Percentiles rank a stretch among this genome's conserved stretches.
phyloP scores from a whole-genome alignment of 64 coral and sea anemone genomes.

The Montipora capricornis region DNA sequence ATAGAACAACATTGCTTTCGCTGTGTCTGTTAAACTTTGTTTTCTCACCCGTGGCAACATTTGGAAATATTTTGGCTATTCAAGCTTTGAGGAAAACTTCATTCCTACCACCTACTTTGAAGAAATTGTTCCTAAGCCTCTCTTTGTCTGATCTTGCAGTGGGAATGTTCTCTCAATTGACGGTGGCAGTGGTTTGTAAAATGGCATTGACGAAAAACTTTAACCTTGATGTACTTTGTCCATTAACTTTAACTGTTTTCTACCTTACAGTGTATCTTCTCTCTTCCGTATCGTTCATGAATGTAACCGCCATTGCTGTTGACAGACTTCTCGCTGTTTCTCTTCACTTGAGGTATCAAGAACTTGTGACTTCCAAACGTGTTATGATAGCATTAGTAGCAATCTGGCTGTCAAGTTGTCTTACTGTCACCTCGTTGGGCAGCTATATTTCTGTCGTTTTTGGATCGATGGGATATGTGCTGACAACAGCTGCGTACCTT shows the following conservation, averaged over 20 bases:
- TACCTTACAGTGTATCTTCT: background rate
- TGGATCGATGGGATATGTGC: too few species aligned
- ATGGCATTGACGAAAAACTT: background rate
- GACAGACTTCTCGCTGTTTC: slow-evolving; percentile 46
- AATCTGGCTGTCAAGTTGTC: slow-evolving; percentile 11
- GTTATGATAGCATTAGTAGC: background rate
- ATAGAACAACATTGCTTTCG: too few species aligned
- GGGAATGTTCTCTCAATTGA: slow-evolving; percentile 19
- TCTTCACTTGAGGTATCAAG: slow-evolving; percentile 40
- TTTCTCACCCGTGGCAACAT: background rate
- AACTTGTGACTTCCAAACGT: background rate
- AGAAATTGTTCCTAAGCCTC: too few species aligned
- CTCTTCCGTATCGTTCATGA: background rate
- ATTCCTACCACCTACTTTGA: background rate
- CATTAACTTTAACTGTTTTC: background rate
- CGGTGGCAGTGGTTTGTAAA: background rate
- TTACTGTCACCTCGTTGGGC: too few species aligned
- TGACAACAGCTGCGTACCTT: too few species aligned
- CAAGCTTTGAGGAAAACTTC: background rate
- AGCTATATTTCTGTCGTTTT: too few species aligned
- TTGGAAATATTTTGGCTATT: background rate
- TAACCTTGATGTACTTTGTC: background rate
- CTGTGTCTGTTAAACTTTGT: too few species aligned
- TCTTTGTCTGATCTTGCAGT: background rate
- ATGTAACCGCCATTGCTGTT: slow-evolving; percentile 12